Evolutionary conservation across 2,113 vertebrate species (phyloP).

Genomic region (Pheucticus melanocephalus): DNA sequence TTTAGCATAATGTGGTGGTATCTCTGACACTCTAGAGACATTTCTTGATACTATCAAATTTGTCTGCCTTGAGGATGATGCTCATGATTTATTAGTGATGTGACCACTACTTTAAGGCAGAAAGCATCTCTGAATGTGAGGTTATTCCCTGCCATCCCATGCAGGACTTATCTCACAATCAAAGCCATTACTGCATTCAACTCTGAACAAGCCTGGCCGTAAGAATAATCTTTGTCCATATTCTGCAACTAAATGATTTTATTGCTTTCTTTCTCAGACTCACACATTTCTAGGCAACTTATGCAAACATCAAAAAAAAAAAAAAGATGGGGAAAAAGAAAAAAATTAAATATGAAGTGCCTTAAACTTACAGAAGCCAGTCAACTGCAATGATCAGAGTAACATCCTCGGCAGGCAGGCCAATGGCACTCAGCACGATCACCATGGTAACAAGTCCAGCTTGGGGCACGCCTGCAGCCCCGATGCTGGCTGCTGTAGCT

Average conservation of each 20-base stretch:
- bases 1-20: neutral
- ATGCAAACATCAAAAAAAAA: neutral
- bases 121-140: neutral
- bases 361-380: slow-evolving; percentile 94
- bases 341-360: neutral
- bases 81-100: neutral
- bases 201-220: neutral
- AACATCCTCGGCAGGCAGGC: slow-evolving; percentile 90
- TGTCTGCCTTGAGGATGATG: neutral
- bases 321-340: neutral
- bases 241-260: neutral
- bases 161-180: neutral
- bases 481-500: slow-evolving; percentile 94
- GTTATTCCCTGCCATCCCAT: neutral
- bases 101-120: neutral
- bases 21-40: neutral
- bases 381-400: slow-evolving; percentile 96
- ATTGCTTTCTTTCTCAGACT: neutral
- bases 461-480: slow-evolving; percentile 94
- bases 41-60: neutral
- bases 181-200: neutral
- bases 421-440: slow-evolving; percentile 93
- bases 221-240: neutral
- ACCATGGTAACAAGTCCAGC: slow-evolving; percentile 98
- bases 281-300: neutral